Percentiles rank a stretch among this genome's conserved stretches.
Evolutionary conservation across 1,140 invertebrate species (phyloP).

Genomic region (Papilio polyxenes): DNA sequence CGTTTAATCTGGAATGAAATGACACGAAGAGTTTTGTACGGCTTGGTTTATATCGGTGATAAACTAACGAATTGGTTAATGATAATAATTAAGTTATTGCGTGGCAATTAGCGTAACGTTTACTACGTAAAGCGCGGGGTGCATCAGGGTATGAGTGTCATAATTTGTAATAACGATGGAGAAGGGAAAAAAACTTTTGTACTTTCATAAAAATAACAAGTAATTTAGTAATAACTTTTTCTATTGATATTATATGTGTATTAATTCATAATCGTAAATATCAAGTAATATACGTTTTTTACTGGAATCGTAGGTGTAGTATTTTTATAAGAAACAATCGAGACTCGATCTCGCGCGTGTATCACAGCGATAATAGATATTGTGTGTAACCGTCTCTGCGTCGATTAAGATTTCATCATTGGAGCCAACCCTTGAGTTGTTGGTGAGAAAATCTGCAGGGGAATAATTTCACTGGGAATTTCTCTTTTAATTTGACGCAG

Average conservation of each 20-base stretch:
- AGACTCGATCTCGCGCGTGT: slow-evolving; percentile 71
- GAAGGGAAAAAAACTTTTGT: slow-evolving; percentile 67
- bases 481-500: slow-evolving; percentile 60
- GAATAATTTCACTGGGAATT: slow-evolving; percentile 49
- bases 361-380: slow-evolving; percentile 79
- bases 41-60: slow-evolving; percentile 69
- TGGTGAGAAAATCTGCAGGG: not conserved
- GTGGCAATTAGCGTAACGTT: slow-evolving; percentile 76
- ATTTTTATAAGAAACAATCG: slow-evolving; percentile 74
- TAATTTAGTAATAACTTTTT: slow-evolving; percentile 78
- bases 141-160: slow-evolving; percentile 81
- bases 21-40: slow-evolving; percentile 52
- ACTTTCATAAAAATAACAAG: slow-evolving; percentile 76
- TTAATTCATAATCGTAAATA: slow-evolving; percentile 70
- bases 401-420: slow-evolving; percentile 59
- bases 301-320: slow-evolving; percentile 77
- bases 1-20: slow-evolving; percentile 21
- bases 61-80: slow-evolving; percentile 79
- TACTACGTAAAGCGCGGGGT: slow-evolving; percentile 77
- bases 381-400: slow-evolving; percentile 61
- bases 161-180: slow-evolving; percentile 71
- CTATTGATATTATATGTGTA: slow-evolving; percentile 67
- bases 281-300: slow-evolving; percentile 78
- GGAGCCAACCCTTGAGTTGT: slow-evolving; percentile 33
- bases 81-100: slow-evolving; percentile 79